Base-by-base conservation (phyloP, 1,140 invertebrate genomes). In the Hyles euphorbiae region DNA sequence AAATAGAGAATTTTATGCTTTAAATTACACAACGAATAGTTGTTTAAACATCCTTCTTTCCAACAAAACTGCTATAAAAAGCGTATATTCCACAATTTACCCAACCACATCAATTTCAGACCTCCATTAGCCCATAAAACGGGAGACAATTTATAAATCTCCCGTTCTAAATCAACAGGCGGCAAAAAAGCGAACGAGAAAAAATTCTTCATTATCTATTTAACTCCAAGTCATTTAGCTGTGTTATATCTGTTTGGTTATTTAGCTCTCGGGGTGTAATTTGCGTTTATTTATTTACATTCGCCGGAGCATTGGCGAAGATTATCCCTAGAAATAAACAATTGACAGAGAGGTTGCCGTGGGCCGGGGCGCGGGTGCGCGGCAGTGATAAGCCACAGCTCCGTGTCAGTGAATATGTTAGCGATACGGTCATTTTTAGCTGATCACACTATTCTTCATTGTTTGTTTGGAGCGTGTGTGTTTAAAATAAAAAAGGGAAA, bases 301-400 rank as follows among this genome's bases (percentile, higher is more conserved):
- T 71, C 45, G 62, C 44, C 58, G 57, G 53, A 59, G 60, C 67
- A 74, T 81, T 81, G 76, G 68, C 74, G 72, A 83, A 85, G 77
- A 78, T 85, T 81, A 85, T 74, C 74, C 73, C 46, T 60, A 68
- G 73, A 74, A 81, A 81, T 78, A 85, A 83, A 85, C 77, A 81
- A 81, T 78, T 68, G 75, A 71, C 60, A 67, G 57, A 50, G 57
- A 51, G 59, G 51, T 53, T 64, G 45, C 51, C 50, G 56, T 50
- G 34, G 45, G 34, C 4, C 45, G 44, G 10, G 32, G 12, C 55
- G 44, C 53, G 59, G 36, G 67, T 85, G 82, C 53, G 56, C 51
- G 60, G 58, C 53, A 56, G 61, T 65, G 81, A 85, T 83, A 85
- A 77, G 60, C 49, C 8, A 22, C 44, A 53, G 55, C 59, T 22